phyloP scores from a whole-genome alignment of 2,888 invertebrate genomes.

The Palloptera scutellata region DNA sequence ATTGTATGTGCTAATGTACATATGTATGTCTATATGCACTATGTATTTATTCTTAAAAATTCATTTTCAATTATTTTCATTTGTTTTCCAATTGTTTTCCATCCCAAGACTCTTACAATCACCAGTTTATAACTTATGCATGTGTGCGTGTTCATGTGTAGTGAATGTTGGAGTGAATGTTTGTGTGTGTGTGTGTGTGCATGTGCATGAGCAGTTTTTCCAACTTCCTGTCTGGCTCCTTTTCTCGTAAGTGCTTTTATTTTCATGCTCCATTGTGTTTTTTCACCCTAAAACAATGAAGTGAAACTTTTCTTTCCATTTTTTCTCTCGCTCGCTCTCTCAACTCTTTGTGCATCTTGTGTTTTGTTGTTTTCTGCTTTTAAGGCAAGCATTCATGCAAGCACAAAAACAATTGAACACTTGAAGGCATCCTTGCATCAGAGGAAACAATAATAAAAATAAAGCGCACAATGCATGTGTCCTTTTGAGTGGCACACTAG shows the following conservation, averaged over 20 bases:
- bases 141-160: neutral
- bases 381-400: too few relatives aligned
- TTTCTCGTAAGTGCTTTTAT: slow-evolving; percentile 20
- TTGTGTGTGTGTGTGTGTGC: neutral
- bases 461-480: too few relatives aligned
- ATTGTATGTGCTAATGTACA: too few relatives aligned
- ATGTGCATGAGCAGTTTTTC: neutral
- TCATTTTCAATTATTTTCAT: slow-evolving; percentile 16
- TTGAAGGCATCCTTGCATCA: too few relatives aligned
- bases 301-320: neutral
- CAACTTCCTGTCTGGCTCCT: neutral
- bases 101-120: neutral
- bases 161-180: too few relatives aligned
- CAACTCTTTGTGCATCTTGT: neutral
- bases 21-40: neutral
- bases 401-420: too few relatives aligned
- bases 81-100: slow-evolving; percentile 21
- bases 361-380: neutral
- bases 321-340: slow-evolving; percentile 1
- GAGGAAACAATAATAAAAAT: too few relatives aligned
- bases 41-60: slow-evolving; percentile 3
- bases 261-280: slow-evolving; percentile 22
- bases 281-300: slow-evolving; percentile 9
- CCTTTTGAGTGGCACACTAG: too few relatives aligned
- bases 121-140: neutral